Conservation (phyloP, 2,797 vertebrate genomes). For the Antrozous pallidus region DNA sequence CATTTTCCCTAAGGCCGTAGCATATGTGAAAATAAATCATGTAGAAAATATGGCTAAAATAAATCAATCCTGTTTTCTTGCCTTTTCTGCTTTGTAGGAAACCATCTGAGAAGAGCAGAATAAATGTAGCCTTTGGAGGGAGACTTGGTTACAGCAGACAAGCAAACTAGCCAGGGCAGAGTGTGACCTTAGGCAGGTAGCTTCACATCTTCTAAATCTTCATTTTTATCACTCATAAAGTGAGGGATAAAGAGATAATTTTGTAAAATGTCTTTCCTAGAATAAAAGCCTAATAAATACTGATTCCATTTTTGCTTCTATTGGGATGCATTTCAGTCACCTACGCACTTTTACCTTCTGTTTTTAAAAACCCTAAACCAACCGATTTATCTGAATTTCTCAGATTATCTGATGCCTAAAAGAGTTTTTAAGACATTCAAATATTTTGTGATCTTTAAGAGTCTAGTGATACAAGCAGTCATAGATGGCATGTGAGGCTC, state of each 20-base stretch:
- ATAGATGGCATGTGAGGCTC: background rate
- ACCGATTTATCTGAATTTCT: constrained; percentile 9
- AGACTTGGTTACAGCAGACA: background rate
- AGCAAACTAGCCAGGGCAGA: too few species aligned
- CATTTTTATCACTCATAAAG: background rate
- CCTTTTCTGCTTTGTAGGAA: background rate
- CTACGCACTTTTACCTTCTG: background rate
- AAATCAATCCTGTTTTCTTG: background rate
- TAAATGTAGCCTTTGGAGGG: background rate
- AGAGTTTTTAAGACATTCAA: background rate
- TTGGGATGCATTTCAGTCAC: background rate
- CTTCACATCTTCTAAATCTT: background rate
- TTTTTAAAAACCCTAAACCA: background rate
- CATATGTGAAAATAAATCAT: background rate
- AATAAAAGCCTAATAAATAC: background rate
- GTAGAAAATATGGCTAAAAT: background rate
- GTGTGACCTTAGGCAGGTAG: background rate
- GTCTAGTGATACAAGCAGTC: background rate
- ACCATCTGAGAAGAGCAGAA: background rate
- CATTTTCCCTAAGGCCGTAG: background rate
- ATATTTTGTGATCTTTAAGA: background rate
- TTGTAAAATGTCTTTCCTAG: background rate
- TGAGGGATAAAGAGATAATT: background rate
- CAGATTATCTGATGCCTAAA: background rate
- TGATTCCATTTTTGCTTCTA: background rate